Conservation (phyloP, 1,140 invertebrate species). For the Drosophila ambigua region DNA sequence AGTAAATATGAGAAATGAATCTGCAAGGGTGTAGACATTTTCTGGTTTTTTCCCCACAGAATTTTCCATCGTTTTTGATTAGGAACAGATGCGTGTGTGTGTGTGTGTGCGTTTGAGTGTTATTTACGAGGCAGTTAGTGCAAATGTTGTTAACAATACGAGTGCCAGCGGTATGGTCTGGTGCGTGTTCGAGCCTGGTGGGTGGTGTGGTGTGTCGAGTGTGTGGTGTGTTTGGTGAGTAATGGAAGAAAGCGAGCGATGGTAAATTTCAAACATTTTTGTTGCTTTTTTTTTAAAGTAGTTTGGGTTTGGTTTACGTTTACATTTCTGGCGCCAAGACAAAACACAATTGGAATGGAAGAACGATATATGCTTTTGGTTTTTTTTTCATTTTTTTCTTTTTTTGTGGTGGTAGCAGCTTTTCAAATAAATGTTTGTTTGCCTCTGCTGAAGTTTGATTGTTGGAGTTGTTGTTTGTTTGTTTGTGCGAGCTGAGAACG, state of each 20-base stretch:
- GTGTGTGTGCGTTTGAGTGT: not conserved
- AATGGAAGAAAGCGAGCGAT: conserved; percentile 63
- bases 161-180: conserved; percentile 11
- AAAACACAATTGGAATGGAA: conserved; percentile 72
- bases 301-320: conserved; percentile 76
- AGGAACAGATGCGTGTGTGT: not conserved
- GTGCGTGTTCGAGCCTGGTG: conserved; percentile 22
- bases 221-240: conserved; percentile 44
- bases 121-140: conserved; percentile 16
- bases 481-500: conserved; percentile 76
- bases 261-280: conserved; percentile 52
- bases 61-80: too few relatives aligned
- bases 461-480: conserved; percentile 30
- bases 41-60: too few relatives aligned
- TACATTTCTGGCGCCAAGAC: conserved; percentile 72
- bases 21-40: too few relatives aligned
- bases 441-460: conserved; percentile 19
- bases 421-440: conserved; percentile 52
- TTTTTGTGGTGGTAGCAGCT: conserved; percentile 40
- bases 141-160: conserved; percentile 36
- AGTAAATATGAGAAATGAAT: too few relatives aligned
- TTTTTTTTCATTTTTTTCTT: conserved; percentile 29
- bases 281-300: conserved; percentile 48
- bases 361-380: conserved; percentile 26
- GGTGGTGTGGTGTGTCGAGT: conserved; percentile 15